These are phyloP conservation scores for Psophia crepitans DNA, from an alignment of 2,113 vertebrate species.

Conservation along the genomic window DNA sequence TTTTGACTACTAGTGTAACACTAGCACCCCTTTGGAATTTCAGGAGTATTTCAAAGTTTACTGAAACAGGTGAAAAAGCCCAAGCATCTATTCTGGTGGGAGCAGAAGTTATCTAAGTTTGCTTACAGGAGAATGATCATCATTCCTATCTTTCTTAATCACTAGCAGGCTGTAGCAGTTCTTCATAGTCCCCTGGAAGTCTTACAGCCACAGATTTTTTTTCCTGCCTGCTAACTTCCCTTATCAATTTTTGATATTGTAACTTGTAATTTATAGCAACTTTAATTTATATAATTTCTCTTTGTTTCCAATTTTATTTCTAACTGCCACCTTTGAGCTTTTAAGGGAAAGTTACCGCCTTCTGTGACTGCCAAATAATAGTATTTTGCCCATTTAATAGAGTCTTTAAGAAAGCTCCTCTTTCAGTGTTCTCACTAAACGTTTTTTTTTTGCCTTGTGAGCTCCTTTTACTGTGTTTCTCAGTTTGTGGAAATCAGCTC, in stretches of 20 bases:
- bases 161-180: background rate
- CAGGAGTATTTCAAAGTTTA: background rate
- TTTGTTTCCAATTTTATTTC: background rate
- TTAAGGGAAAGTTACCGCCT: background rate
- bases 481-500: background rate
- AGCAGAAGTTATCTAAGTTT: background rate
- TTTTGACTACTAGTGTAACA: background rate
- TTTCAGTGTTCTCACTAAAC: accelerated
- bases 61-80: background rate
- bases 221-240: background rate
- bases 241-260: background rate
- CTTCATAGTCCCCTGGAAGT: background rate
- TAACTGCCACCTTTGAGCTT: background rate
- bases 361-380: background rate
- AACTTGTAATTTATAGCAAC: background rate
- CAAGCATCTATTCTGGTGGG: background rate
- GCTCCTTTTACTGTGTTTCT: background rate
- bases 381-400: background rate
- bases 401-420: background rate
- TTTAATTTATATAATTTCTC: background rate
- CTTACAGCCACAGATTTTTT: background rate
- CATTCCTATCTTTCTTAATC: background rate
- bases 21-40: background rate
- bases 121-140: background rate
- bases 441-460: background rate